Evolutionary conservation across 2,797 vertebrate species (phyloP).

Genomic region (Oreonectes daqikongensis): DNA sequence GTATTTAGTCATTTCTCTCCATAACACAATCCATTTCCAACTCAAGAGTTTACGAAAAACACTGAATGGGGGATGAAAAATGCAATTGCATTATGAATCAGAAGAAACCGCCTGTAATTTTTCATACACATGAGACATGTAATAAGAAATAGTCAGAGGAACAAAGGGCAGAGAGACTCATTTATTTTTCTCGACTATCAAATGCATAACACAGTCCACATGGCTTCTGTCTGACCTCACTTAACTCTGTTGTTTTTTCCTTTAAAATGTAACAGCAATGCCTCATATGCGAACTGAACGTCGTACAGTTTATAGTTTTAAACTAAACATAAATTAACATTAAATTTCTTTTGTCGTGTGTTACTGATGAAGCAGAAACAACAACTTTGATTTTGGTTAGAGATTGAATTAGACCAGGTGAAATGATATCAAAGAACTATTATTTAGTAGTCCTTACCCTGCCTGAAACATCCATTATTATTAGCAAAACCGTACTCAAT

Average conservation of each 20-base stretch:
- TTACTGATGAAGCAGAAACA: too few species aligned
- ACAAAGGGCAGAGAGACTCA: slow-evolving; percentile 39
- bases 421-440: neutral
- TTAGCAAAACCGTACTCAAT: neutral
- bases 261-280: slow-evolving; percentile 29
- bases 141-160: slow-evolving; percentile 28
- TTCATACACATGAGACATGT: slow-evolving; percentile 10
- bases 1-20: slow-evolving; percentile 1
- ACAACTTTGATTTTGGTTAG: neutral
- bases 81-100: slow-evolving; percentile 31
- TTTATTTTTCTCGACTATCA: slow-evolving; percentile 42
- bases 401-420: neutral
- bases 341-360: too few species aligned
- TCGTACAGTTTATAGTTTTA: too few species aligned
- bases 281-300: neutral
- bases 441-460: neutral
- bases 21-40: slow-evolving; percentile 31
- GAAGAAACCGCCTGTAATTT: slow-evolving; percentile 10
- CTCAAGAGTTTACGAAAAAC: slow-evolving; percentile 12
- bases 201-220: slow-evolving; percentile 16
- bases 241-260: slow-evolving; percentile 19
- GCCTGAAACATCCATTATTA: neutral
- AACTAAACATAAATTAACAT: too few species aligned
- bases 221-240: slow-evolving; percentile 28
- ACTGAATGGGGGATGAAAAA: slow-evolving; percentile 9